These are phyloP conservation scores for Drosophila bipectinata DNA, from an alignment of 1,140 invertebrate genomes.

Conservation along the genomic window DNA sequence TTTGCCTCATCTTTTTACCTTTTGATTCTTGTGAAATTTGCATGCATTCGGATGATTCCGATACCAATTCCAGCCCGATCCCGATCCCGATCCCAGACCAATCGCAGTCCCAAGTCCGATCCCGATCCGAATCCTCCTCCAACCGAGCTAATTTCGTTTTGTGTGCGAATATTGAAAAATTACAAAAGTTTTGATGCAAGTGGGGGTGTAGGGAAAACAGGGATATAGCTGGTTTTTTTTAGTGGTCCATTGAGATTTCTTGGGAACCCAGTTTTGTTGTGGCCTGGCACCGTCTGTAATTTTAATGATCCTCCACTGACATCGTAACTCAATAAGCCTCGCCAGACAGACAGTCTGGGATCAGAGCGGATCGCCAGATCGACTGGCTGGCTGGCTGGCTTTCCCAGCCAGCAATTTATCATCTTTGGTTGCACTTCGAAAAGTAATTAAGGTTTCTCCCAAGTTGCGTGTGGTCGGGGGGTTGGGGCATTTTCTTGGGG, in stretches of 20 bases:
- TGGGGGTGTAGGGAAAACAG: slow-evolving; percentile 4
- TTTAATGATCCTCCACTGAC: slow-evolving; percentile 74
- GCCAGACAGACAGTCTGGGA: slow-evolving; percentile 76
- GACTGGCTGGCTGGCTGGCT: slow-evolving; percentile 9
- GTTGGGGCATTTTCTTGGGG: slow-evolving; percentile 23
- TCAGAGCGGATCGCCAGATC: slow-evolving; percentile 34
- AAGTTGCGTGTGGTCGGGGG: slow-evolving; percentile 64
- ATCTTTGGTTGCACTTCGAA: slow-evolving; percentile 72
- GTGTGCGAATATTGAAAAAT: slow-evolving; percentile 75
- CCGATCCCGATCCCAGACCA: slow-evolving; percentile 19
- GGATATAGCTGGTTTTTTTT: slow-evolving; percentile 7
- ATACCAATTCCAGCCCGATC: slow-evolving; percentile 35
- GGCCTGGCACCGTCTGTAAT: slow-evolving; percentile 67
- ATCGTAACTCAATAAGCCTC: slow-evolving; percentile 64
- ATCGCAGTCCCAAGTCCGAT: slow-evolving; percentile 4
- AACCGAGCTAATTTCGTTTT: slow-evolving; percentile 75
- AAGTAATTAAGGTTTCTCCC: slow-evolving; percentile 74
- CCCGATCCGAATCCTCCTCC: slow-evolving; percentile 12
- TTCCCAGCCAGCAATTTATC: slow-evolving; percentile 65
- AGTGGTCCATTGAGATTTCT: slow-evolving; percentile 37
- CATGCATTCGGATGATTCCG: slow-evolving; percentile 51
- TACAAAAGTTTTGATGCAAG: slow-evolving; percentile 52
- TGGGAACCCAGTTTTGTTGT: slow-evolving; percentile 54
- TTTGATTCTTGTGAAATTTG: slow-evolving; percentile 82
- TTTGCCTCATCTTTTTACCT: slow-evolving; percentile 51